Evolutionary conservation across 2,888 invertebrate species (phyloP), one percentile per base, ranked within the genome.

Genomic region (Drosophila cognata): DNA sequence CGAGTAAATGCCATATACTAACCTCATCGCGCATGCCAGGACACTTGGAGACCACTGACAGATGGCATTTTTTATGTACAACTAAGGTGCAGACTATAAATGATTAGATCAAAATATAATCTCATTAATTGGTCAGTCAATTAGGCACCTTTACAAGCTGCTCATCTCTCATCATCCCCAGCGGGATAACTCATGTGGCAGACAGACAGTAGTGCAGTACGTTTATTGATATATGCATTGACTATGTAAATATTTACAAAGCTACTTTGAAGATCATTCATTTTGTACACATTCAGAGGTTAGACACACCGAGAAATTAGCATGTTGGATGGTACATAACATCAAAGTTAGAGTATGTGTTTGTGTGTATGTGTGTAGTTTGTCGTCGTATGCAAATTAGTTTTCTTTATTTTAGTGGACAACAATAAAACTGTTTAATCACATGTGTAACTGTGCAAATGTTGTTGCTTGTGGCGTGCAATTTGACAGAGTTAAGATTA

Each of bases 21-120:
- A 93, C 97, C 95, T 96, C 97, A 92, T 98, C 97, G 94, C 97
- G 98, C 96, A 98, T 98, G 81, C 99, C 99, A 66, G 99, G 99
- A 94, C 99, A 99, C 94, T 98, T 99, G 92, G 99, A 99, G 90
- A 99, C 98, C 83, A 99, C 98, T 79, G 97, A 96, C 90, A 96
- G 96, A 94, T 99, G 99, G 93, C 99, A 99, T 92, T 99, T 95
- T 94, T 99, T 99, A 95, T 99, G 99, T 80, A 99, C 99, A 91
- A 99, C 99, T 94, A 98, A 98, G 72, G 99, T 99, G 94, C 99
- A 99, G 81, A 99, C 99, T 99, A 95, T 70, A 94, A 91, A 83
- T 84, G 79, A 79, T 76, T 77, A 74, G 68, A 82, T 76, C 58
- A 71, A 76, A 70, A 71, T 41, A 50, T 38, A 60, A 64, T 64